Conservation (phyloP, 2,888 invertebrate genomes). For the Acrobasis consociella region DNA sequence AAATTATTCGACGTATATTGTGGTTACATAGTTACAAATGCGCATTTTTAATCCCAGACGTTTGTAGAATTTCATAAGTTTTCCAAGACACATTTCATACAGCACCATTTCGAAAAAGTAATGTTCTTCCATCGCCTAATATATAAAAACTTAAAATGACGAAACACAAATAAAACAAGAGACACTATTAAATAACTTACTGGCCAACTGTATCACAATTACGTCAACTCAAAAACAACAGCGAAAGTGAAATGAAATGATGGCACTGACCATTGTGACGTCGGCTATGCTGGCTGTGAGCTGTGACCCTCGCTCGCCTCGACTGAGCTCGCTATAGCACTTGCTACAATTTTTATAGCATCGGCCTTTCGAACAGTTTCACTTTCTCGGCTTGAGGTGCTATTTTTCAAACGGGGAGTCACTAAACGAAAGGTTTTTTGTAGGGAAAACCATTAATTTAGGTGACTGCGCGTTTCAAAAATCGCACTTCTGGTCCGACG, state of each 20-base stretch:
- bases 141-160: background rate
- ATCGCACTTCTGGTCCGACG: slow-evolving; percentile 62
- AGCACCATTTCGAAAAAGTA: background rate
- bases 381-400: slow-evolving; percentile 74
- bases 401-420: no score
- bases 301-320: slow-evolving; percentile 54
- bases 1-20: no score
- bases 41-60: no score
- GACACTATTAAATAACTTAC: slow-evolving; percentile 23
- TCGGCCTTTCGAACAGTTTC: slow-evolving; percentile 67
- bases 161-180: slow-evolving; percentile 12
- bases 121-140: background rate
- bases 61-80: no score
- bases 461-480: no score
- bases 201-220: slow-evolving; percentile 25
- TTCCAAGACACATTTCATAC: no score
- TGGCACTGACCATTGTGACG: slow-evolving; percentile 69
- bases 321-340: slow-evolving; percentile 62
- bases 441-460: no score
- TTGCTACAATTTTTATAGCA: slow-evolving; percentile 75
- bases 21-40: no score
- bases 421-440: no score
- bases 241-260: slow-evolving; percentile 53
- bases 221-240: slow-evolving; percentile 49
- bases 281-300: slow-evolving; percentile 50